Evolutionary conservation across 2,888 invertebrate genomes (phyloP), one percentile per base, ranked within the genome.

Genomic region (Cephus nigrinus): DNA sequence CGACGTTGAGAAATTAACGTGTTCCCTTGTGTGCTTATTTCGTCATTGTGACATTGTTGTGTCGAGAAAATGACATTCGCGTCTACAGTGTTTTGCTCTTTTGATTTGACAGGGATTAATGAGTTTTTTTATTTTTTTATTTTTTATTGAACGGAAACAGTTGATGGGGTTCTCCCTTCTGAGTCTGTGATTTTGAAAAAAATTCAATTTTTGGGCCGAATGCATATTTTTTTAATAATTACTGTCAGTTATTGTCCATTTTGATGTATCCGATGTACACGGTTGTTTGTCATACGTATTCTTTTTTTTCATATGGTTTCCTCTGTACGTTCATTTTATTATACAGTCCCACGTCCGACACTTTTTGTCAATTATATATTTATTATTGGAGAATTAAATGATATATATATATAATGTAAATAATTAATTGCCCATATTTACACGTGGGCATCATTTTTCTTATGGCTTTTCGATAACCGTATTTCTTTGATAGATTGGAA

Each of bases 401-500:
- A 23, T 31, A 71, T 74, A 69, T 69, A 1, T 80, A 11, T 9
- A 68, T 23, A 12, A 74, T 77, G 73, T 80, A 82, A 79, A 79
- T 83, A 85, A 86, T 89, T 86, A 86, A 83, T 78, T 71, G 76
- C 80, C 5, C 40, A 15, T 1, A 40, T 40, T 40, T 40, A 23
- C 1, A 55, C 23, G 1, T 23, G 40, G 40, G 40, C 40, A 55
- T 15, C 15, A 23, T 55, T 55, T 55, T 23, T 55, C 40, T 23
- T 15, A 55, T 55, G 40, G 40, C 40, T 55, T 23, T 55, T 55
- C 40, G 40, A 55, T 55, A 55, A 55, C 40, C 40, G 23, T 55
- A 80, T 87, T 85, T 88, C 89, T 90, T 85, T 87, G 80, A 84
- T 86, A 90, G 89, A 88, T 90, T 84, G 82, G 87, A 86, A 83